Conservation (phyloP, 2,797 vertebrate genomes). For the Hippoglossus hippoglossus region DNA sequence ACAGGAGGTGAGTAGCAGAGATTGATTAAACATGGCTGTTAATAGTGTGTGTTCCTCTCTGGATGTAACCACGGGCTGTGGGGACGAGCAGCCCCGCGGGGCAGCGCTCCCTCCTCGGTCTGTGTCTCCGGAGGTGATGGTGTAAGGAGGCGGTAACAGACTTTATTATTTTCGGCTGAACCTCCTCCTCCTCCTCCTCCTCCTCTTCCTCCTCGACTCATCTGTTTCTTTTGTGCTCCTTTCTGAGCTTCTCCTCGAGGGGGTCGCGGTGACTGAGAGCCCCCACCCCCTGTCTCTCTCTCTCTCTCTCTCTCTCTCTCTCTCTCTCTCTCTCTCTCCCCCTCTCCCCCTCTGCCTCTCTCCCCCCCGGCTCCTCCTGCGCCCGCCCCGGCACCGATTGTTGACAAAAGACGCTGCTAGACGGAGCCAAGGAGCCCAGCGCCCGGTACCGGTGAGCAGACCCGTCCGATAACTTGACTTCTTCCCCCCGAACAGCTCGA, state of each 20-base stretch:
- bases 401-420: slow-evolving; percentile 86
- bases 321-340: slow-evolving; percentile 13
- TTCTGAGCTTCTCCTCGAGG: slow-evolving; percentile 70
- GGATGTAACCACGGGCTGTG: slow-evolving; percentile 26
- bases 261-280: slow-evolving; percentile 69
- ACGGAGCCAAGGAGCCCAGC: slow-evolving; percentile 57
- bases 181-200: slow-evolving; percentile 33
- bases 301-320: slow-evolving; percentile 31
- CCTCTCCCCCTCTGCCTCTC: slow-evolving; percentile 33
- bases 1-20: neutral
- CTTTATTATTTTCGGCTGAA: slow-evolving; percentile 24
- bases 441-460: slow-evolving; percentile 55
- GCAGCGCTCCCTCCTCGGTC: neutral
- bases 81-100: slow-evolving; percentile 5
- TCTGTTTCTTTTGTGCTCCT: slow-evolving; percentile 69
- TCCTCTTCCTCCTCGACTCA: slow-evolving; percentile 20
- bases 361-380: slow-evolving; percentile 74
- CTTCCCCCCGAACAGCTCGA: neutral
- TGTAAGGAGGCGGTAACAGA: slow-evolving; percentile 11
- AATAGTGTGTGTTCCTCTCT: slow-evolving; percentile 24
- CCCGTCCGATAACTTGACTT: slow-evolving; percentile 18
- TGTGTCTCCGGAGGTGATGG: neutral
- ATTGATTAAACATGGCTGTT: slow-evolving; percentile 35
- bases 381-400: slow-evolving; percentile 79
- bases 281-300: slow-evolving; percentile 61